A percentile compares a stretch with the other conserved stretches of the same genome.
Conservation (phyloP, 2,113 vertebrate genomes). For the Trematomus loennbergii region DNA sequence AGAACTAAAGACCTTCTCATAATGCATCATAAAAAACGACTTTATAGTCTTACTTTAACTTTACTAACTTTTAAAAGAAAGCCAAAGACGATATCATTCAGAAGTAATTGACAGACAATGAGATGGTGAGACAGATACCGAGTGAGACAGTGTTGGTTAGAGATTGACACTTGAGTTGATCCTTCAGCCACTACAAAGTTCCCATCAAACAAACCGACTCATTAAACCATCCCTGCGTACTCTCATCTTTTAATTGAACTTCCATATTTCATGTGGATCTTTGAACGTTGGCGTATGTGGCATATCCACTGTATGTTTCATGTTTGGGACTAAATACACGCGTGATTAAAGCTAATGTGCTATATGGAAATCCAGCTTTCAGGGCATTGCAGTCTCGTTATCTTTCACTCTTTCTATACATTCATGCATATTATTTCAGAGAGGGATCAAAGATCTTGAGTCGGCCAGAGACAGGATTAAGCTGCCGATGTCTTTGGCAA, state of each 20-base stretch:
- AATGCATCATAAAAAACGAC: background rate
- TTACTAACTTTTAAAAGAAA: background rate
- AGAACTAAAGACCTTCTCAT: background rate
- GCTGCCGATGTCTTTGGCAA: slow-evolving; percentile 36
- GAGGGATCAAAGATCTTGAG: slow-evolving; percentile 65
- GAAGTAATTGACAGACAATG: background rate
- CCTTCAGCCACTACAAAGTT: slow-evolving; percentile 20
- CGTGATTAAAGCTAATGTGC: slow-evolving; percentile 51
- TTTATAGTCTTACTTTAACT: background rate
- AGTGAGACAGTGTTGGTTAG: background rate
- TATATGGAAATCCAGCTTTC: slow-evolving; percentile 46
- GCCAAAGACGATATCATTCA: background rate
- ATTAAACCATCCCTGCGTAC: slow-evolving; percentile 29
- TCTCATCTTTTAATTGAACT: slow-evolving; percentile 59
- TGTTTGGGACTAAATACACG: slow-evolving; percentile 60
- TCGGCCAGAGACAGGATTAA: slow-evolving; percentile 65
- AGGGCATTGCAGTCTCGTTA: slow-evolving; percentile 43
- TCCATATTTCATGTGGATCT: slow-evolving; percentile 48
- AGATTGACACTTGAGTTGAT: slow-evolving; percentile 23
- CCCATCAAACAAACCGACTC: slow-evolving; percentile 36
- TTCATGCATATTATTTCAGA: slow-evolving; percentile 56
- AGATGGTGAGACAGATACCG: background rate
- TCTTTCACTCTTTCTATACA: slow-evolving; percentile 46
- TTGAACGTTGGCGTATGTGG: slow-evolving; percentile 28
- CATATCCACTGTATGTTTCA: slow-evolving; percentile 52